phyloP scores from a whole-genome alignment of 2,888 invertebrate species.

The Chrysopilus asiliformis region DNA sequence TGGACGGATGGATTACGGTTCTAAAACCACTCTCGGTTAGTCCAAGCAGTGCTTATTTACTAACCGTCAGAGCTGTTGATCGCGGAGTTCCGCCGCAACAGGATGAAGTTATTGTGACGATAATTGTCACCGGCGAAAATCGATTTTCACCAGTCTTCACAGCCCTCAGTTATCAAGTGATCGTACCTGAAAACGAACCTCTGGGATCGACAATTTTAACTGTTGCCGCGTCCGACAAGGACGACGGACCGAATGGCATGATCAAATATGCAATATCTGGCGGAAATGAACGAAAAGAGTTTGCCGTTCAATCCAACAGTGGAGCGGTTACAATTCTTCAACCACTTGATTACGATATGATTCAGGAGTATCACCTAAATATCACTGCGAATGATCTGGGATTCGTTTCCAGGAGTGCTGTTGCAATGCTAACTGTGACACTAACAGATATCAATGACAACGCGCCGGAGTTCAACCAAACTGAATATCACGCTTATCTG shows the following conservation, averaged over 20 bases:
- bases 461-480: slow-evolving; percentile 71
- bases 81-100: slow-evolving; percentile 76
- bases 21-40: slow-evolving; percentile 39
- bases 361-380: slow-evolving; percentile 72
- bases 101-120: slow-evolving; percentile 56
- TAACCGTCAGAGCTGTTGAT: slow-evolving; percentile 67
- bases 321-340: slow-evolving; percentile 71
- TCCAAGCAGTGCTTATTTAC: slow-evolving; percentile 48
- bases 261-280: slow-evolving; percentile 70
- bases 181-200: slow-evolving; percentile 83
- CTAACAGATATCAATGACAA: slow-evolving; percentile 91
- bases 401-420: slow-evolving; percentile 61
- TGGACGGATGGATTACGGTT: slow-evolving; percentile 71
- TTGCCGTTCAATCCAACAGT: slow-evolving; percentile 59
- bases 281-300: slow-evolving; percentile 69
- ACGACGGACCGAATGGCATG: slow-evolving; percentile 82
- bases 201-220: slow-evolving; percentile 73
- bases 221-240: slow-evolving; percentile 72
- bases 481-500: slow-evolving; percentile 60
- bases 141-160: slow-evolving; percentile 66
- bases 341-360: slow-evolving; percentile 73
- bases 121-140: slow-evolving; percentile 80
- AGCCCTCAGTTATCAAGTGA: slow-evolving; percentile 73
- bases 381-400: slow-evolving; percentile 80
- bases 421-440: slow-evolving; percentile 70